phyloP scores from a whole-genome alignment of 92 coral and sea anemone genomes.

The Porites lobata region DNA sequence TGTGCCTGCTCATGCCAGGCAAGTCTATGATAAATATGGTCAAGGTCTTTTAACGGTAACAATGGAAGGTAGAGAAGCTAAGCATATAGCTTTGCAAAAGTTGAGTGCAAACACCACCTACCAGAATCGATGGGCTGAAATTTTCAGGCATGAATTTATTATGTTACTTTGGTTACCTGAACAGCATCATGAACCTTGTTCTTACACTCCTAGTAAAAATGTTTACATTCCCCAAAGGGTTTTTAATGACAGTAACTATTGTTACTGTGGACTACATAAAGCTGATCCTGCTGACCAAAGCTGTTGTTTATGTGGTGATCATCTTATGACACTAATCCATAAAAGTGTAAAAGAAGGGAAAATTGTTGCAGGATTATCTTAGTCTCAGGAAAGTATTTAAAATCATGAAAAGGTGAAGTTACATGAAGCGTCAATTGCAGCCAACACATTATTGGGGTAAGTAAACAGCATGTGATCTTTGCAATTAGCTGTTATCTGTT shows the following conservation, averaged over 20 bases:
- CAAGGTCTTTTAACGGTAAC: too few species aligned
- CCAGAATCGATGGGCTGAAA: too few species aligned
- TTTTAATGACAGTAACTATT: constrained; percentile 40
- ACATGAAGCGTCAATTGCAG: not conserved
- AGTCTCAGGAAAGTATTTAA: not conserved
- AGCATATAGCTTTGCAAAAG: too few species aligned
- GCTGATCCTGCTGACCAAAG: constrained; percentile 41
- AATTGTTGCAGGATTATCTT: constrained; percentile 11
- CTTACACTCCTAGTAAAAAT: constrained; percentile 53
- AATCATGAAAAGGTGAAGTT: not conserved
- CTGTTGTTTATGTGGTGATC: constrained; percentile 56
- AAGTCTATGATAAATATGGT: too few species aligned
- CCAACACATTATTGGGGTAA: too few species aligned
- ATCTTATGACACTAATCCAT: constrained; percentile 36
- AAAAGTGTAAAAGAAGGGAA: constrained; percentile 48
- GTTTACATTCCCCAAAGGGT: constrained; percentile 61
- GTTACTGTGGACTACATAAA: constrained; percentile 64
- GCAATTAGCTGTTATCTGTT: too few species aligned
- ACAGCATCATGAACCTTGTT: constrained; percentile 29
- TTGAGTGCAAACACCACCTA: too few species aligned
- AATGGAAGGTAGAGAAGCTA: too few species aligned
- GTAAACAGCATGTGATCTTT: too few species aligned
- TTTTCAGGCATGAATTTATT: too few species aligned
- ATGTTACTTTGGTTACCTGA: constrained; percentile 55
- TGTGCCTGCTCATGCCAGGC: too few species aligned